Conservation (phyloP, 2,113 vertebrate genomes). For the Dryoscopus gambensis region DNA sequence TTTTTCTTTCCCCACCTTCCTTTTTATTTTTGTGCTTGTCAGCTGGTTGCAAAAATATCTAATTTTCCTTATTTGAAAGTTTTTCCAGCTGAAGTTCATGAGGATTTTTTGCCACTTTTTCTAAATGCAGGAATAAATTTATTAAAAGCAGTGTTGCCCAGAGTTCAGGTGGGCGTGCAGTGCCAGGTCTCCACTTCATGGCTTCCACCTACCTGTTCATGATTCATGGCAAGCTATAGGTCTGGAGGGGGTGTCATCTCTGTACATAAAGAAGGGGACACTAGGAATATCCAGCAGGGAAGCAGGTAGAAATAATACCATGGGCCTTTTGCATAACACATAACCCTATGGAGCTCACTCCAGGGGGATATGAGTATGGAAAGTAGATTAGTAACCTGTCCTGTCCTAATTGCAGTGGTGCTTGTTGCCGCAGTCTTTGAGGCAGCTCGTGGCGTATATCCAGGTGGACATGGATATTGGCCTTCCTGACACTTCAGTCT, state of each 20-base stretch:
- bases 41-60: background rate
- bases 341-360: background rate
- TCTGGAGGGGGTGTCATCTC: background rate
- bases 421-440: background rate
- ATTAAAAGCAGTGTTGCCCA: background rate
- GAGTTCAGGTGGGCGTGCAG: background rate
- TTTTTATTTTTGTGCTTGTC: background rate
- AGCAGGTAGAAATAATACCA: background rate
- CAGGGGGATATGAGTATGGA: background rate
- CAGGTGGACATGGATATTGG: background rate
- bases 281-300: background rate
- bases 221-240: background rate
- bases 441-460: background rate
- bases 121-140: background rate
- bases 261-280: background rate
- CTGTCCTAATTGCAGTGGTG: background rate
- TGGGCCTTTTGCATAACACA: rapidly evolving
- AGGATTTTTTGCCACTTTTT: background rate
- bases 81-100: background rate
- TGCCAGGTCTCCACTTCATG: background rate
- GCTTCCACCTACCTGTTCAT: background rate
- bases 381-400: background rate
- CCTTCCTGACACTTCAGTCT: background rate
- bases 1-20: background rate
- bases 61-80: background rate